A percentile compares a stretch with the other conserved stretches of the same genome.
Evolutionary conservation across 1,140 invertebrate species (phyloP).

Genomic region (Plutomurus gul): DNA sequence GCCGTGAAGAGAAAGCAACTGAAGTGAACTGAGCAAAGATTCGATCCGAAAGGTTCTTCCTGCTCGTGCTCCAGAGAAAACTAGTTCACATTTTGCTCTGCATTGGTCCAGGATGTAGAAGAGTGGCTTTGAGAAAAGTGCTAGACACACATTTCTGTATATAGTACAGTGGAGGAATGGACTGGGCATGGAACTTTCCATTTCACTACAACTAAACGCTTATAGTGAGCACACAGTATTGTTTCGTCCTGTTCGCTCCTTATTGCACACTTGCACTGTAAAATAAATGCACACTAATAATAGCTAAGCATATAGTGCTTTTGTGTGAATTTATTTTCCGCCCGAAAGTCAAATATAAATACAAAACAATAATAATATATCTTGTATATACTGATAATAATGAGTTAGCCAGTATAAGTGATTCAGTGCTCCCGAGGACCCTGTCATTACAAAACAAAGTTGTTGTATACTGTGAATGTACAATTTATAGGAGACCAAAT

Average conservation of each 20-base stretch:
- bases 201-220: not conserved
- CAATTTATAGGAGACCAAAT: too few relatives aligned
- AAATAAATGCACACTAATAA: not conserved
- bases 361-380: not conserved
- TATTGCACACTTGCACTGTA: too few relatives aligned
- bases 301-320: not conserved
- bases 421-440: too few relatives aligned
- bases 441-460: too few relatives aligned
- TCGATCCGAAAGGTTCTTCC: not conserved
- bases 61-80: not conserved
- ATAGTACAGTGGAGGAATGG: not conserved
- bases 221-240: not conserved
- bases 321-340: slow-evolving; percentile 21
- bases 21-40: not conserved
- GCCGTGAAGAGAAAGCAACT: not conserved
- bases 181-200: not conserved
- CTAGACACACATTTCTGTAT: too few relatives aligned
- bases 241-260: not conserved
- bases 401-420: not conserved
- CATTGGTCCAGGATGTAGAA: slow-evolving; percentile 11
- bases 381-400: not conserved
- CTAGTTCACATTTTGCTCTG: not conserved
- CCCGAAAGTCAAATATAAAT: slow-evolving; percentile 24
- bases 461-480: too few relatives aligned
- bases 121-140: too few relatives aligned